Conservation (phyloP, 2,113 vertebrate species). For the Camarhynchus parvulus region DNA sequence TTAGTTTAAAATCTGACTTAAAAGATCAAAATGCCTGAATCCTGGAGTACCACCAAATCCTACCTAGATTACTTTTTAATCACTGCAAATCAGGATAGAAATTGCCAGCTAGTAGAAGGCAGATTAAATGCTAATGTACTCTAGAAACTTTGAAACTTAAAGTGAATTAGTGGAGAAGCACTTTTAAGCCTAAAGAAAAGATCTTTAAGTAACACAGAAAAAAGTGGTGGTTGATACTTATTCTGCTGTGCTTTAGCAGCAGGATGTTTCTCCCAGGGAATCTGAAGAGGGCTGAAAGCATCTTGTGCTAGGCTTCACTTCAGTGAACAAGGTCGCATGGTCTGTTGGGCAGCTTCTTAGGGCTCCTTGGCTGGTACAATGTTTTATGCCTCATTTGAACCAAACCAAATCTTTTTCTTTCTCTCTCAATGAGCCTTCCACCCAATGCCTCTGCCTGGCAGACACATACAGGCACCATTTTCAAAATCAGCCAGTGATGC, state of each 20-base stretch:
- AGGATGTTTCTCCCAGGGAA: neutral
- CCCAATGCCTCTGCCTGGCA: neutral
- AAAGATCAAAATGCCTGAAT: slow-evolving; percentile 19
- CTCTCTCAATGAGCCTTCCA: neutral
- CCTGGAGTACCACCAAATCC: slow-evolving; percentile 9
- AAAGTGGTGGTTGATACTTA: neutral
- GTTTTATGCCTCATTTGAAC: neutral
- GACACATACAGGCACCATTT: neutral
- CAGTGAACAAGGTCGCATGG: neutral
- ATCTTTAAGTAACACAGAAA: neutral
- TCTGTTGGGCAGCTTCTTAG: slow-evolving; percentile 7
- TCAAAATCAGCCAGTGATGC: neutral
- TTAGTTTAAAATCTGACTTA: slow-evolving; percentile 36
- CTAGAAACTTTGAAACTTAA: slow-evolving; percentile 8
- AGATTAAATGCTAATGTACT: slow-evolving; percentile 2
- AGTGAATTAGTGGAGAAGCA: neutral
- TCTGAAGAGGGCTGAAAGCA: neutral
- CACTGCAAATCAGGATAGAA: slow-evolving; percentile 13
- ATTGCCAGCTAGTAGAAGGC: neutral
- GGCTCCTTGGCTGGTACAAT: neutral
- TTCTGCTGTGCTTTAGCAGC: neutral
- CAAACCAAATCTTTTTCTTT: neutral
- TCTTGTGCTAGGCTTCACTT: neutral
- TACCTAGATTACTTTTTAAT: slow-evolving; percentile 34
- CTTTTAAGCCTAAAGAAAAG: neutral